Evolutionary conservation across 2,113 vertebrate species (phyloP), one percentile per base, ranked within the genome.

Genomic region (Helogale parvula): DNA sequence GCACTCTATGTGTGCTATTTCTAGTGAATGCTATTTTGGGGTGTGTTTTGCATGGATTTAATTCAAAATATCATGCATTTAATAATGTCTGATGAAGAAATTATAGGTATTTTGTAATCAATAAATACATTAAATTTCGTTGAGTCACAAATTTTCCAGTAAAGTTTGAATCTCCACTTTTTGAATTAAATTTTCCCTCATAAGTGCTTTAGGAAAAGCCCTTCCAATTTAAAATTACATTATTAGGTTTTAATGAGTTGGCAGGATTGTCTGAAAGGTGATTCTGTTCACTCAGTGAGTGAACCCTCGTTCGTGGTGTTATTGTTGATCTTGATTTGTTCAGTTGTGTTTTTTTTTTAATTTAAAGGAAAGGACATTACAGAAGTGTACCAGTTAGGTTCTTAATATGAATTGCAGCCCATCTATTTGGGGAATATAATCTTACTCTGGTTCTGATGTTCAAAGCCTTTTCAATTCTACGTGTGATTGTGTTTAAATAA

Each of bases 151-250:
- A 68, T 29, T 12, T 29, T 89, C 77, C 80, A 89, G 4, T 81
- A 95, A 97, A 97, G 96, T 87, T 93, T 95, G n/a, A 96, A 91
- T 80, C 33, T 82, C 29, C 25, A 76, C 27, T 82, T 96, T 93
- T 17, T 87, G 71, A 95, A 90, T 90, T 93, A 84, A 60, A 84
- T 82, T 95, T 90, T 81, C 9, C 41, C 31, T 93, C 92, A 11
- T 65, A 95, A 95, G 3, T 41, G 15, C 25, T 92, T 79, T 60
- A 94, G 33, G 19, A 95, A 93, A 95, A 88, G 2, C 17, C 23
- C 47, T 91, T 93, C 19, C 76, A 88, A 90, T 88, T 94, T 95
- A 82, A 94, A 96, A 88, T 90, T 68, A 80, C 25, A 74, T 94
- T 90, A 88, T 95, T 88, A 72, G 23, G 21, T 92, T 96, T 95